Percentiles rank a stretch among this genome's conserved stretches.
Evolutionary conservation across 1,140 invertebrate genomes (phyloP).

Genomic region (Anadara kagoshimensis): DNA sequence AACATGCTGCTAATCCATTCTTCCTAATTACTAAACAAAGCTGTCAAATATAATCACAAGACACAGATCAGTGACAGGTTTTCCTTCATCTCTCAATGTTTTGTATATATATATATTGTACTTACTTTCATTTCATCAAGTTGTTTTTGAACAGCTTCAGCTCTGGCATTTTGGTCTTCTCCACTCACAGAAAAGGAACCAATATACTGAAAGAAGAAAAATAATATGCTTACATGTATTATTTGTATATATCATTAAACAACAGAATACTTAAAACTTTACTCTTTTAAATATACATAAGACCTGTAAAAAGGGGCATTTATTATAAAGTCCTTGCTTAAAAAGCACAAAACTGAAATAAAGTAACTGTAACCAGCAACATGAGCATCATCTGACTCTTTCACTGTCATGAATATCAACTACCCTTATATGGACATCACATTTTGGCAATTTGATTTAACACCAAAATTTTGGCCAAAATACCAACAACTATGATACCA

Average conservation of each 20-base stretch:
- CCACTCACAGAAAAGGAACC: conserved; percentile 83
- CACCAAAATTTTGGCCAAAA: too few relatives aligned
- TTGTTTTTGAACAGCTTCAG: conserved; percentile 75
- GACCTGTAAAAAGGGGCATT: background rate
- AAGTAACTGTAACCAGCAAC: too few relatives aligned
- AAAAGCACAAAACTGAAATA: too few relatives aligned
- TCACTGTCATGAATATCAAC: too few relatives aligned
- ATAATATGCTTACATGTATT: conserved; percentile 3
- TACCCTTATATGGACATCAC: too few relatives aligned
- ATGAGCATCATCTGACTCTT: too few relatives aligned
- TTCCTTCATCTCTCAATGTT: too few relatives aligned
- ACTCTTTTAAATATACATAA: background rate
- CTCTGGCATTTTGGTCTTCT: conserved; percentile 79
- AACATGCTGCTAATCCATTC: too few relatives aligned
- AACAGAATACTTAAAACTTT: background rate
- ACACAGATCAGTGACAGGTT: background rate
- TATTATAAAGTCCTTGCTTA: background rate
- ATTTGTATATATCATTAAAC: background rate
- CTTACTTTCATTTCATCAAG: conserved; percentile 77
- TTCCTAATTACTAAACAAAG: background rate
- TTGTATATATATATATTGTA: background rate
- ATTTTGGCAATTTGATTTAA: too few relatives aligned
- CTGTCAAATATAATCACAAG: background rate
- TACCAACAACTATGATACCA: too few relatives aligned
- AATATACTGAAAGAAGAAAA: conserved; percentile 80